Evolutionary conservation across 2,797 vertebrate genomes (phyloP).

Genomic region (Margarornis squamiger): DNA sequence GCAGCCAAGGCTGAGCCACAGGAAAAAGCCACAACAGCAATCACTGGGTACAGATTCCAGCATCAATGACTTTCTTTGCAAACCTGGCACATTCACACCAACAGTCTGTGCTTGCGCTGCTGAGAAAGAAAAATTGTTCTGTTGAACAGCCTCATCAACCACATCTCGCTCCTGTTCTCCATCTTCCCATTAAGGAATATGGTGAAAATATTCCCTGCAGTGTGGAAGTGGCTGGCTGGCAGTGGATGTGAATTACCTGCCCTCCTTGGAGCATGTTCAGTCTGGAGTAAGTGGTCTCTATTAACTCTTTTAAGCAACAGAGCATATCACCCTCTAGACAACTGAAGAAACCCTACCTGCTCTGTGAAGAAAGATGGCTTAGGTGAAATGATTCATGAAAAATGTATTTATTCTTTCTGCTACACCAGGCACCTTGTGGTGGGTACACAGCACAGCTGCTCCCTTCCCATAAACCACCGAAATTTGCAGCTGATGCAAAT

Average conservation of each 20-base stretch:
- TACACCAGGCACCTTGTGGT: background rate
- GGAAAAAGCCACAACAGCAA: background rate
- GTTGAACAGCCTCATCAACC: background rate
- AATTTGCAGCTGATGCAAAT: background rate
- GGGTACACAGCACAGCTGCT: accelerated
- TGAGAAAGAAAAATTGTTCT: background rate
- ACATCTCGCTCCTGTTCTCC: background rate
- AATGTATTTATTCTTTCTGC: background rate
- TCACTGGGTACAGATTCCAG: background rate
- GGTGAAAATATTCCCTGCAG: background rate
- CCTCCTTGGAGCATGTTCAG: background rate
- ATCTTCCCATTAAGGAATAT: background rate
- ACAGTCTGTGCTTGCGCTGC: accelerated
- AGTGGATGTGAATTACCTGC: background rate
- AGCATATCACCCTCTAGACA: background rate
- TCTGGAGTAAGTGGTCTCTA: background rate
- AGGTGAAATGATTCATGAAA: background rate
- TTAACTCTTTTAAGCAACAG: background rate
- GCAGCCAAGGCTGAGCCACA: accelerated
- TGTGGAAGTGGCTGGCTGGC: background rate
- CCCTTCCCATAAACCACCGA: background rate
- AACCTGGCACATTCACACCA: background rate
- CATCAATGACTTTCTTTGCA: accelerated
- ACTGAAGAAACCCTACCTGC: background rate
- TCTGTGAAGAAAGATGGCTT: background rate